Evolutionary conservation across 2,888 invertebrate species (phyloP), one percentile per base, ranked within the genome.

Genomic region (Bellardia bayeri): DNA sequence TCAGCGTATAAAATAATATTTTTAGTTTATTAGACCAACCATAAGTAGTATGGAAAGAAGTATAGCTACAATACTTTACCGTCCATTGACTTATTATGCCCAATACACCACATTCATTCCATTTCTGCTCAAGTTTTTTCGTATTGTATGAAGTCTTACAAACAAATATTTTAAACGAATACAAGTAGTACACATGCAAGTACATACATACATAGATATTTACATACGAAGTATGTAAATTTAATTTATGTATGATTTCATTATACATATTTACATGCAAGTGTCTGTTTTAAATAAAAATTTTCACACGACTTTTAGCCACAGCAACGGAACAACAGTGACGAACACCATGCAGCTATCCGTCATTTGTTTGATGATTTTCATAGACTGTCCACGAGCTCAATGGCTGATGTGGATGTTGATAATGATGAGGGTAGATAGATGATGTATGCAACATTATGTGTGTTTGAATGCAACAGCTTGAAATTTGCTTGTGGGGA

Each of bases 291-390:
- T 45, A 80, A 85, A 85, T 85, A 80, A 68, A 74, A 80, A 85
- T 75, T 85, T 85, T 85, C 85, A 85, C 85, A 85, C 85, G 80
- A 69, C 80, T 85, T 79, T 79, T 58, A 72, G 78, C 63, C 66
- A 79, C 72, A 45, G 8, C 40, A 72, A 56, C 40, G 42, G 54
- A 33, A 16, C 37, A 81, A 30, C 64, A 11, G 13, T 45, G 64
- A 81, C 64, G 54, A 81, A 54, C 69, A 71, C 42, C 72, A 56
- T 54, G 72, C 30, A 23, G 11, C 58, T 23, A 56, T 33, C 13
- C 56, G 66, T 64, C 30, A 66, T 82, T 66, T 82, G 33, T 37
- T 81, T 81, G 16, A 66, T 69, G 54, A 56, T 82, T 75, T 68
- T 14, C n/a, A 30, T 30, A 82, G n/a, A 82, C 58, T 74, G 82